phyloP scores from a whole-genome alignment of 2,797 vertebrate genomes.

The Avahi laniger region DNA sequence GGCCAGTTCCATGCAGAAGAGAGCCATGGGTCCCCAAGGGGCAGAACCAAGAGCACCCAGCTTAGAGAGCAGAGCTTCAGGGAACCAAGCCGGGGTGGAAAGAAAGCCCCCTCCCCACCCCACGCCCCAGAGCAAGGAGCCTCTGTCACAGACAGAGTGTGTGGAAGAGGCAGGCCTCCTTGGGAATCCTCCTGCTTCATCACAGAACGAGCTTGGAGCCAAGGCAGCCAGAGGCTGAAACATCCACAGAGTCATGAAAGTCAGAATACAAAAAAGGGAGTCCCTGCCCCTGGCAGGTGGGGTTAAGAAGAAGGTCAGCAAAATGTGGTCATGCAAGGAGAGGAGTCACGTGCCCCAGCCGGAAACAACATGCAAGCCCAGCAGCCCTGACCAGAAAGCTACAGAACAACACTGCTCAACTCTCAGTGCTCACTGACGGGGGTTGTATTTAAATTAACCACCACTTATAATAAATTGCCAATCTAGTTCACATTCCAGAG shows the following conservation, averaged over 20 bases:
- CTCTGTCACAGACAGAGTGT: background rate
- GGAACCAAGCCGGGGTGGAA: background rate
- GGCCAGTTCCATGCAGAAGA: background rate
- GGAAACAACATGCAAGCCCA: accelerated
- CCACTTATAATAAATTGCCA: accelerated
- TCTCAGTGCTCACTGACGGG: background rate
- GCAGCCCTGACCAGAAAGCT: background rate
- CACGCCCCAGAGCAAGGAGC: background rate
- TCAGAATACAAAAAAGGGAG: background rate
- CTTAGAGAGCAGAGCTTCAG: background rate
- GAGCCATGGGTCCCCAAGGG: background rate
- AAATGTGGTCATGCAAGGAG: background rate
- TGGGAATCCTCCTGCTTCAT: background rate
- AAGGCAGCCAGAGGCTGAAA: background rate
- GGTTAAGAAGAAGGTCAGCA: background rate
- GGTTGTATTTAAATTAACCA: background rate
- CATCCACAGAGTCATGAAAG: background rate
- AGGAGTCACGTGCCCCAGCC: background rate
- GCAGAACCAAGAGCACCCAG: background rate
- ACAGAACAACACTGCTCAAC: background rate
- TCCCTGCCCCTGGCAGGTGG: accelerated
- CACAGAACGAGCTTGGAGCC: background rate
- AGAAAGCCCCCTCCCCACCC: accelerated
- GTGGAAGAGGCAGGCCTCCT: background rate
- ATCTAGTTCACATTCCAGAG: background rate